These are phyloP conservation scores for Onthophagus sagittarius DNA, from an alignment of 2,888 invertebrate genomes.

Conservation along the genomic window DNA sequence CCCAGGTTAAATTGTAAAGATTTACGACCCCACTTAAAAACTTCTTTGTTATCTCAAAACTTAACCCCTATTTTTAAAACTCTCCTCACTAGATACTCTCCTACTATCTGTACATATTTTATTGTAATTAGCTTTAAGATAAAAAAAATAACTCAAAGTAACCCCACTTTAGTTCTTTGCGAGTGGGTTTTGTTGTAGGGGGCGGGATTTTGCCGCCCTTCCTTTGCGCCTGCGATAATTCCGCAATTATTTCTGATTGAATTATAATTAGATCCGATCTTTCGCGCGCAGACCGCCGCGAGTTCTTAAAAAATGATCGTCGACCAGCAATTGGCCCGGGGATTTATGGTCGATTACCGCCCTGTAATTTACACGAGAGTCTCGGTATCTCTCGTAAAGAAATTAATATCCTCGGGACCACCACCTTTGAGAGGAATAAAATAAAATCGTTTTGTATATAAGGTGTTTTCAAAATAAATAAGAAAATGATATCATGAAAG, in stretches of 20 bases:
- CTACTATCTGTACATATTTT: not conserved
- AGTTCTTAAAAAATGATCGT: slow-evolving; percentile 4
- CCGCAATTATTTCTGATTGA: slow-evolving; percentile 11
- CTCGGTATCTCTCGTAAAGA: not conserved
- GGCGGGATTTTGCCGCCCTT: not conserved
- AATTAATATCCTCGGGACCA: not conserved
- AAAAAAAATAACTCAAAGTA: not conserved
- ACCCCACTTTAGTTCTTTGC: too few relatives aligned
- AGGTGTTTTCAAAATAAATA: too few relatives aligned
- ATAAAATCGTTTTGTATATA: not conserved
- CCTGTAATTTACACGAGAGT: slow-evolving; percentile 6
- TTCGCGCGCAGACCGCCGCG: not conserved
- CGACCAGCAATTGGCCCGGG: not conserved
- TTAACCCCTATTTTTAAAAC: not conserved
- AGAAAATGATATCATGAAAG: too few relatives aligned
- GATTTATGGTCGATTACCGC: not conserved
- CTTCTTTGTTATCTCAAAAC: not conserved
- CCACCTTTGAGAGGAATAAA: not conserved
- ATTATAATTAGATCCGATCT: slow-evolving; percentile 13
- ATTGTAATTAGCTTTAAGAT: not conserved
- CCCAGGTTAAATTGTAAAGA: not conserved
- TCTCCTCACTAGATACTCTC: not conserved
- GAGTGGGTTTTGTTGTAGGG: not conserved
- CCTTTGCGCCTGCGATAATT: slow-evolving; percentile 2
- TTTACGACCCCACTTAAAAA: not conserved